Conservation (phyloP, 2,797 vertebrate species). For the Anas bernieri region DNA sequence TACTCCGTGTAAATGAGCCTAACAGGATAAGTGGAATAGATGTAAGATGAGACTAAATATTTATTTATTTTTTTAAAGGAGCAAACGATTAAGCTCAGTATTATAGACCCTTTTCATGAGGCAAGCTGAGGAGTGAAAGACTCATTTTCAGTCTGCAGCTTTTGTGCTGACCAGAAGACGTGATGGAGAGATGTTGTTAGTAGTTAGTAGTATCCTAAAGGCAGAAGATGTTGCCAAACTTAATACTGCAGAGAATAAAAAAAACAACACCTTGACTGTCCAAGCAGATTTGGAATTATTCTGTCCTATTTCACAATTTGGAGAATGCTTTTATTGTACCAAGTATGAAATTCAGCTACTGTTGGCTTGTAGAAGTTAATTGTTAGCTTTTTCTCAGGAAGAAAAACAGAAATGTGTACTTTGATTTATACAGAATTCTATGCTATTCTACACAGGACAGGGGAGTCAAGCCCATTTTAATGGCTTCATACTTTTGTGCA, state of each 20-base stretch:
- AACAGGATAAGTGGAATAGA: background rate
- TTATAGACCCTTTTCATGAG: background rate
- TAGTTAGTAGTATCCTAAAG: background rate
- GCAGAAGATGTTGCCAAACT: background rate
- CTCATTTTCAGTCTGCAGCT: background rate
- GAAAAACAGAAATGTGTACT: background rate
- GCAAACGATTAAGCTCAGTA: background rate
- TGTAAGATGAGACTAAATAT: background rate
- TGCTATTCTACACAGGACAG: background rate
- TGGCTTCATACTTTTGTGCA: background rate
- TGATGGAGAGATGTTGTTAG: background rate
- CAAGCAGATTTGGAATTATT: background rate
- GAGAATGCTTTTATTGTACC: background rate
- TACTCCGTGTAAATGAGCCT: background rate
- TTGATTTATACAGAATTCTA: background rate
- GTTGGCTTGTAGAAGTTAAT: background rate
- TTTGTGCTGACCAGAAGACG: background rate
- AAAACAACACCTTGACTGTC: background rate
- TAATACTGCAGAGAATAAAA: background rate
- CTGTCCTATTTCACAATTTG: background rate
- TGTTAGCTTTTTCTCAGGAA: background rate
- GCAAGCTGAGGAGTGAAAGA: background rate
- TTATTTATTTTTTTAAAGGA: background rate
- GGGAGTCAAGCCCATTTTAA: background rate
- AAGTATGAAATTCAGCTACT: background rate